A percentile compares a stretch with the other conserved stretches of the same genome.
These are phyloP conservation scores for Thymelicus lineola DNA, from an alignment of 2,888 invertebrate species.

Conservation along the genomic window DNA sequence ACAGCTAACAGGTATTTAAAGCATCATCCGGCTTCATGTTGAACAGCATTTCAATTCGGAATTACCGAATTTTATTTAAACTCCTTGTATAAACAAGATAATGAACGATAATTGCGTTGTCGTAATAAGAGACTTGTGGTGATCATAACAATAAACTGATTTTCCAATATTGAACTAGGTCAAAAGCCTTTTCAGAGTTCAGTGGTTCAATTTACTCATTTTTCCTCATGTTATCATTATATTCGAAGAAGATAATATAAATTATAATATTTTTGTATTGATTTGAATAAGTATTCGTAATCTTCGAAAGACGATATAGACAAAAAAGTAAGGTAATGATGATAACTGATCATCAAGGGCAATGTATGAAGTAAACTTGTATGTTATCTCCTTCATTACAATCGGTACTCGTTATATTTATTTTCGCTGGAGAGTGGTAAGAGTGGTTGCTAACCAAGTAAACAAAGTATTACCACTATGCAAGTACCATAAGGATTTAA, in stretches of 20 bases:
- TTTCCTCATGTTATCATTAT: not conserved
- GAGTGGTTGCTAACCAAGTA: too few relatives aligned
- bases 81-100: conserved; percentile 11
- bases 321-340: too few relatives aligned
- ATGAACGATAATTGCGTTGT: conserved; percentile 11
- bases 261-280: too few relatives aligned
- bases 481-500: too few relatives aligned
- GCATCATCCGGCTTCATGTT: not conserved
- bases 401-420: too few relatives aligned
- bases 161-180: conserved; percentile 22
- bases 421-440: too few relatives aligned
- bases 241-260: not conserved
- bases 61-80: conserved; percentile 14
- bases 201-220: not conserved
- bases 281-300: too few relatives aligned
- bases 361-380: too few relatives aligned
- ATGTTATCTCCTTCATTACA: too few relatives aligned
- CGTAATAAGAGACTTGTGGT: conserved; percentile 21
- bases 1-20: not conserved
- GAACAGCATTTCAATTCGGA: conserved; percentile 2
- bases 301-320: too few relatives aligned
- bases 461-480: too few relatives aligned
- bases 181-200: conserved; percentile 12
- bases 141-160: conserved; percentile 26
- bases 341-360: too few relatives aligned